These are phyloP conservation scores for Geothlypis trichas DNA, from an alignment of 2,113 vertebrate genomes.

Conservation along the genomic window DNA sequence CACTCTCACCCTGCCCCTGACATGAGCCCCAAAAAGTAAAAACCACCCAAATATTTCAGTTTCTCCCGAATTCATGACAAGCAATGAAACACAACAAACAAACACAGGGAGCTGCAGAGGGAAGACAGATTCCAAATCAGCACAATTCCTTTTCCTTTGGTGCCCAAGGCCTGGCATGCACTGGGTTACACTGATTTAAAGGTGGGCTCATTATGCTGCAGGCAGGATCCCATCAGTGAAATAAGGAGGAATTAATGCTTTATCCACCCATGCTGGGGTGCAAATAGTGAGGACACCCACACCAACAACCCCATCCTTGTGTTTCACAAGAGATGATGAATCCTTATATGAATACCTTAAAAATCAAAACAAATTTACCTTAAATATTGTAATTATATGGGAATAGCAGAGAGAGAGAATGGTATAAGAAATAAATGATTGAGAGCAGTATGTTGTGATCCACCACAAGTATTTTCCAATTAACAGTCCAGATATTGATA, in stretches of 20 bases:
- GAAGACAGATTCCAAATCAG: background rate
- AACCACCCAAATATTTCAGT: background rate
- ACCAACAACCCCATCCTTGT: no score
- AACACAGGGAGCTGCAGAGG: background rate
- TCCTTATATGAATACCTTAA: background rate
- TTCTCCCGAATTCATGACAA: background rate
- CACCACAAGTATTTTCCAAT: no score
- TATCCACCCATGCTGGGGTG: background rate
- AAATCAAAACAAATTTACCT: background rate
- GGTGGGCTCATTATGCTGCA: rapidly evolving
- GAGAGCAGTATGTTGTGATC: background rate
- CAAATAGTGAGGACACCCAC: background rate
- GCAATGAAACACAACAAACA: rapidly evolving
- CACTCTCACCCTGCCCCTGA: background rate
- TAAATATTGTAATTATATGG: background rate
- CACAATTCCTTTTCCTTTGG: background rate
- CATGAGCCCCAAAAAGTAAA: rapidly evolving
- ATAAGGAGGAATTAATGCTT: background rate
- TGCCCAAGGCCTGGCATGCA: background rate
- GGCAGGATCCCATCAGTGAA: background rate
- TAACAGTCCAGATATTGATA: background rate
- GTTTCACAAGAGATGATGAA: no score
- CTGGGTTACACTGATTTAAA: background rate
- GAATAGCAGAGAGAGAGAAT: background rate
- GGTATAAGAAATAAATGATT: background rate